Evolutionary conservation across 2,888 invertebrate species (phyloP), one percentile per base, ranked within the genome.

Genomic region (Diloba caeruleocephala): DNA sequence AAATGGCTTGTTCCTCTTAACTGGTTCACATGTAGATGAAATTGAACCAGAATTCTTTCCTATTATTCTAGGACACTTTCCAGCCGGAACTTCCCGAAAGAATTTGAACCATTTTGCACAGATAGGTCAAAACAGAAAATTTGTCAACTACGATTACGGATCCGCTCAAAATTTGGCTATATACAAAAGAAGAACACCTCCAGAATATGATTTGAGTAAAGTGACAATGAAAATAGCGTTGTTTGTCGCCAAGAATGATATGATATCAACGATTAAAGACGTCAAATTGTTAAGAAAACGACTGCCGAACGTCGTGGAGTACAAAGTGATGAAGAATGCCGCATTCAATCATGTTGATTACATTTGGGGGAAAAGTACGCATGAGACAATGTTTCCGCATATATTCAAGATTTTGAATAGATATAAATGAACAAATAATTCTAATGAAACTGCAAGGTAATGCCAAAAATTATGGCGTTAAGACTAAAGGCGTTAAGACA

Each of bases 91-190:
- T 0, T 85, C 86, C 0, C 64, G 71, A 9, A 86, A 76, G 55
- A 82, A 79, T 32, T 36, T 85, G 7, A 44, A 73, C 1, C 88
- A 89, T 48, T 75, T 70, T 10, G 46, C 60, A 1, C 85, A 87
- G 52, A 59, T 83, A 4, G 56, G 71, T 2, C n/a, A 39, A 1
- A 58, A 64, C 0, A 68, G 59, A 28, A 62, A 42, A 5, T 88
- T 88, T 48, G 53, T 67, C 0, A 44, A 66, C 2, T 89, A 79
- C 37, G 83, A 89, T 31, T 82, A 87, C 37, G 85, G 86, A 0
- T 3, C 33, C 0, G 12, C 1, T 0, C 34, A 58, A 21, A 88
- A 88, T 50, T 19, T 80, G 28, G 14, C 25, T 0, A 10, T 38
- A 1, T 88, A 88, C 29, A 64, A 71, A 0, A 64, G 71, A 0